phyloP scores from a whole-genome alignment of 2,888 invertebrate species.

The Leuctra nigra region DNA sequence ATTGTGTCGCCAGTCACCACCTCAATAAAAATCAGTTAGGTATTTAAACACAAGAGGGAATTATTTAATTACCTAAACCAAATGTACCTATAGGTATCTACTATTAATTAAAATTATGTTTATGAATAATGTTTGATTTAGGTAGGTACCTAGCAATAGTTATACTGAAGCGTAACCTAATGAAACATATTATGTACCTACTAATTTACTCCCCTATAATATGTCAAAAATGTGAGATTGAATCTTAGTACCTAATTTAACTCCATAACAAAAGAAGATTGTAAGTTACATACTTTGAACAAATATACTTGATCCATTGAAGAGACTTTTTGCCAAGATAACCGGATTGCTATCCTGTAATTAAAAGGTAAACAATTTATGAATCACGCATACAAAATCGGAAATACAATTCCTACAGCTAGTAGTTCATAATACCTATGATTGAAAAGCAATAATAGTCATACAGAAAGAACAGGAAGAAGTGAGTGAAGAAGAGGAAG shows the following conservation, averaged over 20 bases:
- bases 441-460: too few species aligned
- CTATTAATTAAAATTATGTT: too few species aligned
- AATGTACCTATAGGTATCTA: too few species aligned
- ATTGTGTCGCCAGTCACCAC: too few species aligned
- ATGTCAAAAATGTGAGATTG: not conserved
- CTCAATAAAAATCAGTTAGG: too few species aligned
- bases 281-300: slow-evolving; percentile 53
- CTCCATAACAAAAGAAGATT: not conserved
- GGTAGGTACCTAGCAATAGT: too few species aligned
- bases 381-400: not conserved
- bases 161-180: too few species aligned
- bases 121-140: too few species aligned
- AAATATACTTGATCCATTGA: slow-evolving; percentile 62
- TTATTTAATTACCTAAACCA: too few species aligned
- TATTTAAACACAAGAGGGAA: too few species aligned
- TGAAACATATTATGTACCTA: not conserved
- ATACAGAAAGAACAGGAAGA: too few species aligned
- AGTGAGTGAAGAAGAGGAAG: too few species aligned
- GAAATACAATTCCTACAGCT: not conserved
- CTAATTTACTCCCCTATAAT: not conserved
- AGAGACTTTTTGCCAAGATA: slow-evolving; percentile 52
- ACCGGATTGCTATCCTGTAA: slow-evolving; percentile 23
- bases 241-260: not conserved
- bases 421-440: not conserved
- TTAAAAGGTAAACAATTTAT: not conserved